Base-by-base conservation (phyloP, 2,888 invertebrate genomes). In the Acleris holmiana region DNA sequence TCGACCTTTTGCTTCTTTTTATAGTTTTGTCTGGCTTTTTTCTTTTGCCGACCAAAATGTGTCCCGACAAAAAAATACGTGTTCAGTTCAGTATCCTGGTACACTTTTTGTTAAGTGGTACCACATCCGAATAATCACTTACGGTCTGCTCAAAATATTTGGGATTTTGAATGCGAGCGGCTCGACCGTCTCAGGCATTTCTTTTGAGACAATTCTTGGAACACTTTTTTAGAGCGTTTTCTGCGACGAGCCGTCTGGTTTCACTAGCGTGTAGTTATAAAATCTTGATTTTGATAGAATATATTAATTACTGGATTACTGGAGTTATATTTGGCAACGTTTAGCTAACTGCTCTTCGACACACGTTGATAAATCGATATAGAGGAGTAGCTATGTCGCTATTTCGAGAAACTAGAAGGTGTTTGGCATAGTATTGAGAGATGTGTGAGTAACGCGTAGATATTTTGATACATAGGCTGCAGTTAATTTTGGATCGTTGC, bases 381-480 rank as follows among this genome's bases (percentile, higher is more conserved):
- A 83, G 86, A 75, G 73, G 73, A 73, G 83, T 85, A 82, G 83
- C 83, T 82, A 81, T 82, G 87, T 76, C 69, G 85, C 88, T 91
- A 91, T 91, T 91, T 89, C 76, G 83, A 89, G 90, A 88, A 83
- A 81, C 89, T 91, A 91, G 89, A 92, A 91, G 92, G 91, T 91
- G 91, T 91, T 91, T 88, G 91, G 91, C 91, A 90, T 91, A 89
- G 84, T 91, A 92, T 90, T 91, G 91, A 91, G 88, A 91, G 90
- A 91, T 91, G 90, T 84, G 86, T 89, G 88, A 87, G 89, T 89
- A 88, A 89, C 89, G 87, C 86, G 89, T 86, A 86, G 88, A 88
- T 91, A 92, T 92, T 92, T 91, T 92, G 92, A 92, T 92, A 91
- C 92, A 91, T 91, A 85, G 90, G 88, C 89, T 91, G 89, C 89